Base-by-base conservation (phyloP, 1,140 invertebrate species). In the Aporrectodea caliginosa region DNA sequence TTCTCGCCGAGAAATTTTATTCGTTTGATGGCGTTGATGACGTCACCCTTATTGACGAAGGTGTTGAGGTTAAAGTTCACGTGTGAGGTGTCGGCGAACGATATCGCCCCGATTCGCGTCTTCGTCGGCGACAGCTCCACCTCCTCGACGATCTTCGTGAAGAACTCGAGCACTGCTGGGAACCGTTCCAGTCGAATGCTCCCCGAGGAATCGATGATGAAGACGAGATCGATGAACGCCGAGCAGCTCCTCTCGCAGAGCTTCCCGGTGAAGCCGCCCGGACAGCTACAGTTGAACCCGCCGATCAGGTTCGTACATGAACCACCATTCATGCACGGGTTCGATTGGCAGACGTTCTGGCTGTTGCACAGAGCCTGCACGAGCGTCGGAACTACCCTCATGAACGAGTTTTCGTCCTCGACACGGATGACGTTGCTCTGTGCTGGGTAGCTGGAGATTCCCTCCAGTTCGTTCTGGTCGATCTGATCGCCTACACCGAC, bases 151-250 rank as follows among this genome's bases (percentile, higher is more conserved):
- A 86, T 78, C 35, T 82, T 77, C 1, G 77, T 43, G 2, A 85
- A 82, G 74, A 85, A 86, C 14, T 82, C 22, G 76, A 83, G 83
- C 2, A 84, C 81, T 6, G 75, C 43, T 1, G 72, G 69, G 73
- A 85, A 86, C 68, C 85, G 82, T 16, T 79, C 75, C 2, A 35
- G 71, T 22, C 79, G 80, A 6, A 86, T 77, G 72, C 83, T 84
- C 1, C 83, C 75, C 0, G 85, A 86, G 1, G 81, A 81, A 77
- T 86, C 85, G 2, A 86, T 70, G 2, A 85, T 78, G 79, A 86
- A 85, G 0, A 82, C 85, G 0, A 86, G 68, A 73, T 86, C 85
- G 14, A 85, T 78, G 31, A 72, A 22, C 6, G 43, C 43, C 6
- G 43, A 58, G 43, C 43, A 58, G 43, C 6, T 22, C 43, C 77